Percentiles rank a stretch among this genome's conserved stretches.
Conservation (phyloP, 2,113 vertebrate genomes). For the Crotalus horridus region DNA sequence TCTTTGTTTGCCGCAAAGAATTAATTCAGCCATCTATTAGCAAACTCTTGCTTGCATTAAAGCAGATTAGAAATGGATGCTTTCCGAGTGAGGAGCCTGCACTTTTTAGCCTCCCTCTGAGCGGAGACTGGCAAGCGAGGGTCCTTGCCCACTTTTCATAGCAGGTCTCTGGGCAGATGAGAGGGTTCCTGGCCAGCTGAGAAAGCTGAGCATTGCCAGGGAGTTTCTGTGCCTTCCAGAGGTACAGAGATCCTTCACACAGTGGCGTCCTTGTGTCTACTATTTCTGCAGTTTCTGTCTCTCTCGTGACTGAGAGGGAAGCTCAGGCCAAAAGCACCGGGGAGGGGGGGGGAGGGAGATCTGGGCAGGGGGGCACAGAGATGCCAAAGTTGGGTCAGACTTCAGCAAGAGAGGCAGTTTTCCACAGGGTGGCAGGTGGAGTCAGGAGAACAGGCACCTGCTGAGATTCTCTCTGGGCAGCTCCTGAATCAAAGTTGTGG, state of each 20-base stretch:
- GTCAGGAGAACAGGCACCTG: neutral
- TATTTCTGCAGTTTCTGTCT: neutral
- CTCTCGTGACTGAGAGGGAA: neutral
- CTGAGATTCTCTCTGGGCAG: neutral
- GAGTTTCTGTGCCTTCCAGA: neutral
- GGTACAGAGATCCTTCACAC: neutral
- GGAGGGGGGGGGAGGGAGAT: neutral
- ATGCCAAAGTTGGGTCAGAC: neutral
- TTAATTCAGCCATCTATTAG: neutral
- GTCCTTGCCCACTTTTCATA: neutral
- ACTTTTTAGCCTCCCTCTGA: neutral
- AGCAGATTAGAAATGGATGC: neutral
- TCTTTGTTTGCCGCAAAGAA: neutral
- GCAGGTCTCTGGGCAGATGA: neutral
- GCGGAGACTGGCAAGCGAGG: neutral
- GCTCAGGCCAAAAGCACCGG: neutral
- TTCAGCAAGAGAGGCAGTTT: neutral
- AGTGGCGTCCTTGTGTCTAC: neutral
- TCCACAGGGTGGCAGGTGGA: neutral
- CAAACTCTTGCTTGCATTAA: neutral
- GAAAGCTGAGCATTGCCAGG: neutral
- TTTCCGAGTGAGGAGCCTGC: neutral
- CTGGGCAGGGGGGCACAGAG: neutral
- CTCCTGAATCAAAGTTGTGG: neutral
- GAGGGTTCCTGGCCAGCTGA: neutral